These are phyloP conservation scores for Apostichopus leukothele DNA, from an alignment of 53 echinoderm and acorn worm genomes.

Conservation along the genomic window DNA sequence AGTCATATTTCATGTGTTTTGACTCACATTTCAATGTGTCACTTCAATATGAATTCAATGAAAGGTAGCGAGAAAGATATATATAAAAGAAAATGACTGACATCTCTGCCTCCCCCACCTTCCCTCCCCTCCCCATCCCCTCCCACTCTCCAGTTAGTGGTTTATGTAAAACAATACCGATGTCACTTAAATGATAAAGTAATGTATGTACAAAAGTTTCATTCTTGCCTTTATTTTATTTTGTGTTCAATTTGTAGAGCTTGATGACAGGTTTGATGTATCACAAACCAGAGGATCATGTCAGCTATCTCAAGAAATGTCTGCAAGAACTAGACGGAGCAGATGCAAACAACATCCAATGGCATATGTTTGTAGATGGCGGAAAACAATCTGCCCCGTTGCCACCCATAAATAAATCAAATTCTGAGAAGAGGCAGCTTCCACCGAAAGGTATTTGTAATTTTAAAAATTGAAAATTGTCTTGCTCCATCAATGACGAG, in stretches of 20 bases:
- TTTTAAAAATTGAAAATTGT: not conserved
- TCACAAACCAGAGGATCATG: constrained; percentile 90
- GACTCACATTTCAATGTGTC: no score
- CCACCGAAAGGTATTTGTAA: constrained; percentile 50
- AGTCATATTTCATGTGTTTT: no score
- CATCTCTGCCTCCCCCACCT: no score
- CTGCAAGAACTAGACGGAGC: constrained; percentile 60
- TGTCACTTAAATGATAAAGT: no score
- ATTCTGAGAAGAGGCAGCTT: constrained; percentile 61
- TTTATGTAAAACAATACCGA: no score
- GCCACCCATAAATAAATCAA: constrained; percentile 66
- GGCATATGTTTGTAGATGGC: constrained; percentile 80
- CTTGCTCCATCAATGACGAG: not conserved
- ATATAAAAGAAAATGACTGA: no score
- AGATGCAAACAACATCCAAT: constrained; percentile 44
- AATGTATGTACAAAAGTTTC: no score
- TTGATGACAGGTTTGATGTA: constrained; percentile 98
- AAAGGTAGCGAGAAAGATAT: no score
- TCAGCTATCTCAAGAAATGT: constrained; percentile 79
- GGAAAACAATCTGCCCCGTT: constrained; percentile 62
- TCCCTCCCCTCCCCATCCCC: no score
- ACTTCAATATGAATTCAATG: no score
- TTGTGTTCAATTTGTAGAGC: constrained; percentile 56
- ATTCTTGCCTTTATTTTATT: no score
- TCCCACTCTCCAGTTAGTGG: no score